Evolutionary conservation across 1,140 invertebrate genomes (phyloP).

Genomic region (Drosophila gunungcola): DNA sequence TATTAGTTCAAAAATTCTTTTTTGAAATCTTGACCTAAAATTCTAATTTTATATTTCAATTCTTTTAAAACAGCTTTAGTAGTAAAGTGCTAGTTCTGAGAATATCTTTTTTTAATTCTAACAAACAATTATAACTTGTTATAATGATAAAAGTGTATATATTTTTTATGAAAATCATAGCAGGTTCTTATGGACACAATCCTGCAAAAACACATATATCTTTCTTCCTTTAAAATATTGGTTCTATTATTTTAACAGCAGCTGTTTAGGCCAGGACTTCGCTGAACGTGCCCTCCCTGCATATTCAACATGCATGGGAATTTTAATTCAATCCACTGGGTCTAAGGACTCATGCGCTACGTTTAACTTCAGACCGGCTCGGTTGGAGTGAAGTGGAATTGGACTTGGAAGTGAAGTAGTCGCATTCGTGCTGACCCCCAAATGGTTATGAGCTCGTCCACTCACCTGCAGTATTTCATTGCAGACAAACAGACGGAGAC

Average conservation of each 20-base stretch:
- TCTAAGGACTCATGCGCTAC: conserved; percentile 65
- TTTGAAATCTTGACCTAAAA: too few species aligned
- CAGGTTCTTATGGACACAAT: too few species aligned
- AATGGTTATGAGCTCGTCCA: conserved; percentile 40
- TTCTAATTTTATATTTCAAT: too few species aligned
- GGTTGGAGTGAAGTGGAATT: background rate
- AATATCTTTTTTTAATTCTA: too few species aligned
- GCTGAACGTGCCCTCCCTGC: conserved; percentile 39
- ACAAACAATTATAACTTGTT: too few species aligned
- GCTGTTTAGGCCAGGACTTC: conserved; percentile 6
- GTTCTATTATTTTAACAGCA: background rate
- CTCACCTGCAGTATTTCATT: conserved; percentile 84
- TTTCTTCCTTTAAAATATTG: too few species aligned
- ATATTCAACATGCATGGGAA: conserved; percentile 65
- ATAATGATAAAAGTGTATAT: too few species aligned
- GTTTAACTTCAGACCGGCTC: conserved; percentile 35
- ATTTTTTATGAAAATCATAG: too few species aligned
- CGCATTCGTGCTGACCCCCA: conserved; percentile 10
- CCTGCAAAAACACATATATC: too few species aligned
- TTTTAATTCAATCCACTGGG: conserved; percentile 70
- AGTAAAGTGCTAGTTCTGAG: too few species aligned
- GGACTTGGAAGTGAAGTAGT: background rate
- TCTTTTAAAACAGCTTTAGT: too few species aligned
- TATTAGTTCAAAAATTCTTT: too few species aligned
- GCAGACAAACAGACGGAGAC: conserved; percentile 82